Evolutionary conservation across 1,140 invertebrate genomes (phyloP).

Genomic region (Macrocentrus cingulum): DNA sequence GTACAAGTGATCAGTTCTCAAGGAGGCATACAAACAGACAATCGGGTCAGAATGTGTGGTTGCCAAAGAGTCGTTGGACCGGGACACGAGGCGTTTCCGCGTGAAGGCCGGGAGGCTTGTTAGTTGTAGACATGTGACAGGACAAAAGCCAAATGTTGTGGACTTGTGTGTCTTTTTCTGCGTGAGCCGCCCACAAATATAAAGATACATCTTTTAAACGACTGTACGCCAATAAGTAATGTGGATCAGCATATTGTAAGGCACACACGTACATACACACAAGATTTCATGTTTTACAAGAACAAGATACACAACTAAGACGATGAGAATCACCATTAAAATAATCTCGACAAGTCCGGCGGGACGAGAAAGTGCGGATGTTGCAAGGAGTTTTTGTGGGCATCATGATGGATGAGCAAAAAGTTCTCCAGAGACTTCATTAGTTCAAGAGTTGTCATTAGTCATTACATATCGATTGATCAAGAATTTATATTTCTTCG

Average conservation of each 20-base stretch:
- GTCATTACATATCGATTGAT: constrained; percentile 17
- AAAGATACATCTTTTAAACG: constrained; percentile 1
- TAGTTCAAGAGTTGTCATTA: constrained; percentile 16
- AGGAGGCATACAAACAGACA: neutral
- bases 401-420: neutral
- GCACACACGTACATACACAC: too few species aligned
- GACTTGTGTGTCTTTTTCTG: neutral
- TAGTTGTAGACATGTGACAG: constrained; percentile 35
- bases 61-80: constrained; percentile 18
- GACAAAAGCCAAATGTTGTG: constrained; percentile 36
- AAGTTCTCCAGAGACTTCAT: constrained; percentile 13
- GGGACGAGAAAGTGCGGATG: constrained; percentile 17
- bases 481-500: neutral
- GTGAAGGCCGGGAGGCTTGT: constrained; percentile 34
- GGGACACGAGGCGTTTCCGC: constrained; percentile 19
- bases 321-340: constrained; percentile 8
- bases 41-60: neutral
- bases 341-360: constrained; percentile 15
- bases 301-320: too few species aligned
- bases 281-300: too few species aligned
- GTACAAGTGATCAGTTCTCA: neutral
- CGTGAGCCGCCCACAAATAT: constrained; percentile 13
- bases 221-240: neutral
- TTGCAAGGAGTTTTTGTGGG: constrained; percentile 11
- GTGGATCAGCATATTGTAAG: too few species aligned